A percentile compares a stretch with the other conserved stretches of the same genome.
phyloP scores from a whole-genome alignment of 2,113 vertebrate genomes.

The Takifugu bimaculatus region DNA sequence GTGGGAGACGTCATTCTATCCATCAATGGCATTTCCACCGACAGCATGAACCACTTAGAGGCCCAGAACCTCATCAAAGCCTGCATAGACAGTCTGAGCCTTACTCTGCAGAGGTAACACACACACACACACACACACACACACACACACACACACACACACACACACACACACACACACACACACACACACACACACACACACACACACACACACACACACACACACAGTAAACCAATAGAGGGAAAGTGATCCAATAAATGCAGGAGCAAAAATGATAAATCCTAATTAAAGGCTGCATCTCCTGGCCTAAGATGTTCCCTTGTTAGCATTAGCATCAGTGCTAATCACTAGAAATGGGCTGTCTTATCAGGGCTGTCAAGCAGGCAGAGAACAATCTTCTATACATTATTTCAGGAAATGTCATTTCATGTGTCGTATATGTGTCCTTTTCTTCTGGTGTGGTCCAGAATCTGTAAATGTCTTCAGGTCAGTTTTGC shows the following conservation, averaged over 20 bases:
- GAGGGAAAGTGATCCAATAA: no score
- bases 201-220: neutral
- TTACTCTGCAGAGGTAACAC: slow-evolving; percentile 89
- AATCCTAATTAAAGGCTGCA: no score
- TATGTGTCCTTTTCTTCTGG: no score
- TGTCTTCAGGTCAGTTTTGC: slow-evolving; percentile 38
- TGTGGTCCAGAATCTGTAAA: slow-evolving; percentile 37
- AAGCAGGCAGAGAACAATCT: neutral
- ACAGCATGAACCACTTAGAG: slow-evolving; percentile 93
- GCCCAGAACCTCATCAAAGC: slow-evolving; percentile 99
- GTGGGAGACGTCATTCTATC: slow-evolving; percentile 90
- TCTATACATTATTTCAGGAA: neutral
- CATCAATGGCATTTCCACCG: slow-evolving; percentile 88
- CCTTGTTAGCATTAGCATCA: neutral
- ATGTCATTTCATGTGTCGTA: no score
- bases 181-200: neutral
- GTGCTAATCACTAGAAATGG: neutral
- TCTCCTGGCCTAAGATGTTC: no score
- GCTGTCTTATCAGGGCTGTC: neutral
- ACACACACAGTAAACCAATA: neutral
- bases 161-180: neutral
- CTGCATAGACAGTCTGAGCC: slow-evolving; percentile 82
- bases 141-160: neutral
- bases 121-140: neutral
- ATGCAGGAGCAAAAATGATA: no score